phyloP scores from a whole-genome alignment of 2,888 invertebrate species.

The Parnassius glacialis region DNA sequence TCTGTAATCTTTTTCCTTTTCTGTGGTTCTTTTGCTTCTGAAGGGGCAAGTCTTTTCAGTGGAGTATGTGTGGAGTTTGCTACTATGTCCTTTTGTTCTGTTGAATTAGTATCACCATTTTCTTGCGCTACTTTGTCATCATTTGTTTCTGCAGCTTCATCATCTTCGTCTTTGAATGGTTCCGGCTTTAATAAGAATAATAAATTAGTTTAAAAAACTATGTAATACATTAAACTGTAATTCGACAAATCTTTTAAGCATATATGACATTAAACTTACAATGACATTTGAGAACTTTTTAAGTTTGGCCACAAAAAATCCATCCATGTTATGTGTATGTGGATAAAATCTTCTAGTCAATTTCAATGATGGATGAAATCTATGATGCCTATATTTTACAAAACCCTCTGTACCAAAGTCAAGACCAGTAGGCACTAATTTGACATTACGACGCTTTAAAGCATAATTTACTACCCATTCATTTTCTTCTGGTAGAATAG shows the following conservation, averaged over 20 bases:
- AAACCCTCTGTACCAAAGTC: constrained; percentile 98
- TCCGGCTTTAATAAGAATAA: constrained; percentile 58
- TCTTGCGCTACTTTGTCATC: constrained; percentile 39
- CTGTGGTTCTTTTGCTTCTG: constrained; percentile 33
- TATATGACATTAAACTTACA: constrained; percentile 51
- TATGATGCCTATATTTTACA: constrained; percentile 89
- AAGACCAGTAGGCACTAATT: constrained; percentile 94
- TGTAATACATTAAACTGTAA: no score
- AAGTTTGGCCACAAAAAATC: constrained; percentile 98
- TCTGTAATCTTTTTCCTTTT: constrained; percentile 25
- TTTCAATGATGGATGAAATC: constrained; percentile 95
- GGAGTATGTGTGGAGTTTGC: constrained; percentile 35
- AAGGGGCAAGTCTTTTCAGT: constrained; percentile 50
- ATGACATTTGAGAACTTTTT: constrained; percentile 95
- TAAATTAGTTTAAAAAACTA: constrained; percentile 5
- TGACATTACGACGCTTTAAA: constrained; percentile 94
- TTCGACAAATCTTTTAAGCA: background rate
- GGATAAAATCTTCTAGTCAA: constrained; percentile 96
- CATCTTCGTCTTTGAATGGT: constrained; percentile 67
- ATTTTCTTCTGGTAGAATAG: constrained; percentile 98
- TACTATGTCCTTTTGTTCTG: constrained; percentile 33
- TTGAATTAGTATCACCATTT: constrained; percentile 52
- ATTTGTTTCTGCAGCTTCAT: constrained; percentile 50
- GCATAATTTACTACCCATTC: constrained; percentile 98
- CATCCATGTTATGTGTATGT: constrained; percentile 99